phyloP scores from a whole-genome alignment of 2,113 vertebrate genomes.

The Rhombomys opimus region DNA sequence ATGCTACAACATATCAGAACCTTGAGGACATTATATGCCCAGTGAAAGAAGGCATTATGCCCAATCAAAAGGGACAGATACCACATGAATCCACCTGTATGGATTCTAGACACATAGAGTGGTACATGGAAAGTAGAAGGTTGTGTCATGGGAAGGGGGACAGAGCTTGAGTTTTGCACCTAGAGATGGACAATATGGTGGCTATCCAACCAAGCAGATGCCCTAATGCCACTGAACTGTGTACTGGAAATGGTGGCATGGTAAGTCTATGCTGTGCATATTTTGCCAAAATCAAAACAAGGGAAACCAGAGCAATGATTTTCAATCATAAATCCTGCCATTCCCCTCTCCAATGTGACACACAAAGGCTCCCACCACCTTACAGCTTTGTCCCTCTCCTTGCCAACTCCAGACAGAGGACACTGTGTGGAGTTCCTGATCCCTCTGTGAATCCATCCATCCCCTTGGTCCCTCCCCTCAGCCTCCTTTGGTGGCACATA shows the following conservation, averaged over 20 bases:
- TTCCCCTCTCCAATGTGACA: accelerated
- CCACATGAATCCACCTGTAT: not conserved
- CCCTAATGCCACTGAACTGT: accelerated
- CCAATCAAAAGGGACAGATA: not conserved
- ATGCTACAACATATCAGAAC: not conserved
- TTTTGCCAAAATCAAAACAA: not conserved
- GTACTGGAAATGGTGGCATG: not conserved
- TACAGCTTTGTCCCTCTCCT: not conserved
- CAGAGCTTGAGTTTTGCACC: not conserved
- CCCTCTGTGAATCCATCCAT: not conserved
- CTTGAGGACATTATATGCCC: accelerated
- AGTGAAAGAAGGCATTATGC: not conserved
- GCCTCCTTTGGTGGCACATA: not conserved
- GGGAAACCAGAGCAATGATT: not conserved
- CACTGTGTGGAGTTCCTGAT: not conserved
- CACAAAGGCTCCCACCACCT: not conserved
- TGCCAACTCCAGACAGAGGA: not conserved
- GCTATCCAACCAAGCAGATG: no score
- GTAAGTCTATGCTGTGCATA: accelerated
- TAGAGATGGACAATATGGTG: no score
- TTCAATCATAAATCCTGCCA: no score
- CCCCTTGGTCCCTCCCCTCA: not conserved
- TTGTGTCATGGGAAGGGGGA: accelerated
- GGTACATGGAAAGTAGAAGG: accelerated
- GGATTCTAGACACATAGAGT: no score